Evolutionary conservation across 2,113 vertebrate species (phyloP), one percentile per base, ranked within the genome.

Genomic region (Ammodytes marinus): DNA sequence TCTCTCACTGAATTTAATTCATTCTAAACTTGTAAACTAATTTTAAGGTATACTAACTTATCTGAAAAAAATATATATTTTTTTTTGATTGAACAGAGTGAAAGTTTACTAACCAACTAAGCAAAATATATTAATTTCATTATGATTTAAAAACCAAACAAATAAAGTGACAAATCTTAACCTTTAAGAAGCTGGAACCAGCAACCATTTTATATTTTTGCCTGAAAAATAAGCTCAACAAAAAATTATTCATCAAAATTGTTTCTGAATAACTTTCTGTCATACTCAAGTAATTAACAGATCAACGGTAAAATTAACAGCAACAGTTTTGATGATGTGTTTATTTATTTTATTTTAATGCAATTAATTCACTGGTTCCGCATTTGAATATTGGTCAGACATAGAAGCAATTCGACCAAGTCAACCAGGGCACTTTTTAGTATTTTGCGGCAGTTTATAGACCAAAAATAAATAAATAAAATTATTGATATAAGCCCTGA

Each of bases 381-480:
- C 40, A 61, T 50, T 15, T 61, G 6, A 27, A 42, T 73, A 52
- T 42, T 73, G n/a, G 15, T 74, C 39, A 74, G 39, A 35, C 27
- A 53, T 63, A 63, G n/a, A 52, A 42, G 37, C 46, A 27, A 70
- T 70, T 8, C n/a, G 54, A 71, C 17, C 8, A 15, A 8, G 9
- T 57, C 19, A 57, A 57, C 4, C 19, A 5, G 54, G n/a, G 54
- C 54, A 57, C 5, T 57, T 27, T 27, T 46, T n/a, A 46, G 13
- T 46, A 12, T 63, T 19, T 55, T 55, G 4, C 47, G 6, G 43
- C 50, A 55, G 43, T 17, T 70, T n/a, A 57, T 27, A 15, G 27
- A 35, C 19, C n/a, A 14, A 27, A 19, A 55, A 46, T 37, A 0
- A n/a, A 17, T 42, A 3, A 58, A 27, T 17, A 1, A 9, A 46